Base-by-base conservation (phyloP, 2,113 vertebrate species). In the Hippolais icterina region DNA sequence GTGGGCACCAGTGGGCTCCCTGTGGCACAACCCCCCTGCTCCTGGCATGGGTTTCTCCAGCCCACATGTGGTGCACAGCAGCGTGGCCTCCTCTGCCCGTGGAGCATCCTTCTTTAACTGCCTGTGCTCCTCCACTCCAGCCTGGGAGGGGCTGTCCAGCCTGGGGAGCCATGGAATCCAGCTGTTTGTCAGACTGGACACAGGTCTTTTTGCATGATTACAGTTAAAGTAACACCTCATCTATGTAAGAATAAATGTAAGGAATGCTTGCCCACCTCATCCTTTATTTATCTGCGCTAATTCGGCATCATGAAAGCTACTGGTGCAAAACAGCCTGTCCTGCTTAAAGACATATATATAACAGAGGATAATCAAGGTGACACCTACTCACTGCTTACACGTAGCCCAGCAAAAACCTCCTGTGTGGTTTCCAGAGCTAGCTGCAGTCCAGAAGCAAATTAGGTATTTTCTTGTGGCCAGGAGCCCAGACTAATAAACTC, bases 401-500 rank as follows among this genome's bases (percentile, higher is more conserved):
- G 0, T 6, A 74, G 74, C 60, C 74, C 78, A 59, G 39, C 33
- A 90, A 53, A 82, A 87, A 4, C 27, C 41, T 49, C 54, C 39
- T 29, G 20, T 37, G 39, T 59, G 69, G 8, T 66, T 90, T 87
- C 74, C 70, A 93, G 56, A 39, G 20, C 52, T 66, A 66, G 60
- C 44, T 93, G 85, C 56, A 59, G 42, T 85, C 69, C 78, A 87
- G 59, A 83, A 94, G 56, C 72, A 85, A 93, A 93, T 85, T 59
- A 90, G 85, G 37, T 85, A 46, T 87, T 87, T 95, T 90, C 47
- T 84, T 61, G 61, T 93, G 90, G 85, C 88, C 61, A 39, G 78
- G 21, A 89, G 85, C 88, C 90, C 74, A 63, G 88, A 61, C 85
- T 87, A 87, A 93, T 69, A 87, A 87, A 78, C 88, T 65, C 74